Evolutionary conservation across 2,797 vertebrate species (phyloP), one percentile per base, ranked within the genome.

Genomic region (Pteropus rufus): DNA sequence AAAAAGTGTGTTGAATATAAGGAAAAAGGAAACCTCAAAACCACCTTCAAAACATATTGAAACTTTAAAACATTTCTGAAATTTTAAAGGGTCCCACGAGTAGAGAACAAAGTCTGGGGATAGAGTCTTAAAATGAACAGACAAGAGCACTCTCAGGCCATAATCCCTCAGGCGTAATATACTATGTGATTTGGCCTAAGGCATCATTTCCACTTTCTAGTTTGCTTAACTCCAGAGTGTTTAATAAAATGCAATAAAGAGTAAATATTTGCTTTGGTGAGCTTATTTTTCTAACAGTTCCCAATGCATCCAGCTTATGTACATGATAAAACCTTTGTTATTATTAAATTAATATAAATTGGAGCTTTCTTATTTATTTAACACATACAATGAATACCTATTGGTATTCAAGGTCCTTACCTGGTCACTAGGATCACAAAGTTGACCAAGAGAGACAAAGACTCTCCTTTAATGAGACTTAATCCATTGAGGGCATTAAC

Each of bases 1-100:
- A 89, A 97, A 97, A 97, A 91, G 10, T 81, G 2, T 95, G 67
- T 87, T 86, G 79, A 87, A 84, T 95, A 83, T 69, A 89, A 94
- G 44, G 82, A 81, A 95, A 88, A 96, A 70, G 75, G 83, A 97
- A 98, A 95, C 91, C 95, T 97, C 97, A 96, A 97, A 97, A 91
- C 89, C 83, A 94, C 86, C 64, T 96, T 97, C 69, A 97, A 95
- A 95, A 96, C 83, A 94, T 85, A 93, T 34, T 97, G 81, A 80
- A 96, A 95, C 70, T 77, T 89, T 95, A 92, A 96, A 91, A 97
- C 31, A 94, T 94, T 96, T 95, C 94, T 95, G 56, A 89, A 89
- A 54, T 73, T 97, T 96, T 91, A 95, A 96, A 93, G 26, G 18
- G 34, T 83, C 89, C 60, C 81, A 1, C 69, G 93, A 54, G 93